Conservation (phyloP, 2,797 vertebrate species). For the Epinephelus awoara region DNA sequence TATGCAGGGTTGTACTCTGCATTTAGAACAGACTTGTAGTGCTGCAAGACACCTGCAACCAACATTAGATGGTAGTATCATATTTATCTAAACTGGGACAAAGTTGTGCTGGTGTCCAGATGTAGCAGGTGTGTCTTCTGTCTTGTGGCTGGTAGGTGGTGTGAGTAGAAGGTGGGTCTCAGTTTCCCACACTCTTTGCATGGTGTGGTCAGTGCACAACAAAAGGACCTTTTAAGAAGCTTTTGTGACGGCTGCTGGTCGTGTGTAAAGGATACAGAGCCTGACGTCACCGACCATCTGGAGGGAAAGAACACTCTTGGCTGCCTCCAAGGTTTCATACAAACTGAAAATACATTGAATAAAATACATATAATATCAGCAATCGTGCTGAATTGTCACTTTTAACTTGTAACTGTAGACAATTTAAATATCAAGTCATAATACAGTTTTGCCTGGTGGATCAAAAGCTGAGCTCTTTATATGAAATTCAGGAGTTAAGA, state of each 20-base stretch:
- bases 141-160: constrained; percentile 18
- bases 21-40: no score
- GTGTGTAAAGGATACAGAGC: constrained; percentile 46
- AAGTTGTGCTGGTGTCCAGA: constrained; percentile 22
- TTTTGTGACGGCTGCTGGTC: constrained; percentile 51
- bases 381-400: neutral
- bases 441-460: neutral
- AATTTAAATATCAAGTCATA: neutral
- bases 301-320: constrained; percentile 50
- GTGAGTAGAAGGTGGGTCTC: constrained; percentile 48
- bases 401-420: neutral
- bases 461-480: neutral
- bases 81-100: neutral
- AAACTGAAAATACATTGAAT: neutral
- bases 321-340: neutral
- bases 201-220: constrained; percentile 43
- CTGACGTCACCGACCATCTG: constrained; percentile 69
- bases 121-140: constrained; percentile 38
- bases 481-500: neutral
- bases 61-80: neutral
- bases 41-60: neutral
- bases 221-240: constrained; percentile 66
- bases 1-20: neutral
- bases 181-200: constrained; percentile 71
- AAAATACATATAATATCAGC: neutral